A percentile compares a stretch with the other conserved stretches of the same genome.
Evolutionary conservation across 1,140 invertebrate species (phyloP).

Genomic region (Linepithema humile): DNA sequence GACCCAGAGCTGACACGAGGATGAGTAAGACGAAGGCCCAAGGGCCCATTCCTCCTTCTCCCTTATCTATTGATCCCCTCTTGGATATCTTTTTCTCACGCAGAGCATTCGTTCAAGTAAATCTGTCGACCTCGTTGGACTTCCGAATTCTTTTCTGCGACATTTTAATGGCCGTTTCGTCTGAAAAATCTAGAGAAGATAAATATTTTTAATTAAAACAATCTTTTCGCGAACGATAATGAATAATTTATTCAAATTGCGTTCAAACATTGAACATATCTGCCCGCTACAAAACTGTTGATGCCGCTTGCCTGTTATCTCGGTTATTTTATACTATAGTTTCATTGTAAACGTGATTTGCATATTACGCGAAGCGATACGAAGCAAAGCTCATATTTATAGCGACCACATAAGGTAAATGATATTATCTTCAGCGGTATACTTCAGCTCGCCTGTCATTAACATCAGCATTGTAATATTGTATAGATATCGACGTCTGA

Average conservation of each 20-base stretch:
- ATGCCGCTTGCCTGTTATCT: background rate
- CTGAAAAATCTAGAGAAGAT: constrained; percentile 36
- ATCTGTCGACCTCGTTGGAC: background rate
- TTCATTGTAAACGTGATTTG: background rate
- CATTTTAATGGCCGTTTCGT: background rate
- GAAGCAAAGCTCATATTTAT: background rate
- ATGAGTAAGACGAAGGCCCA: constrained; percentile 86
- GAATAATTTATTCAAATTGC: background rate
- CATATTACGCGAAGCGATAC: background rate
- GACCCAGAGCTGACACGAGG: constrained; percentile 86
- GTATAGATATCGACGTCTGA: constrained; percentile 9
- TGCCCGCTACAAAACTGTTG: background rate
- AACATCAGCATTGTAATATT: constrained; percentile 20
- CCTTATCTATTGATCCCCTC: constrained; percentile 26
- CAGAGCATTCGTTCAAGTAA: constrained; percentile 20
- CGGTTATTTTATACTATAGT: background rate
- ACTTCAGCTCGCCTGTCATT: constrained; percentile 25
- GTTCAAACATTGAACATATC: background rate
- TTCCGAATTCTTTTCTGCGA: background rate
- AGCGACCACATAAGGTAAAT: background rate
- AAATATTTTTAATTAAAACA: background rate
- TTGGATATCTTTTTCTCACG: background rate
- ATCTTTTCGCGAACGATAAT: background rate
- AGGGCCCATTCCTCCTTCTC: constrained; percentile 83
- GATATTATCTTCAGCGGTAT: constrained; percentile 36